A percentile compares a stretch with the other conserved stretches of the same genome.
Evolutionary conservation across 2,797 vertebrate genomes (phyloP).

Genomic region (Myotis pilosus): DNA sequence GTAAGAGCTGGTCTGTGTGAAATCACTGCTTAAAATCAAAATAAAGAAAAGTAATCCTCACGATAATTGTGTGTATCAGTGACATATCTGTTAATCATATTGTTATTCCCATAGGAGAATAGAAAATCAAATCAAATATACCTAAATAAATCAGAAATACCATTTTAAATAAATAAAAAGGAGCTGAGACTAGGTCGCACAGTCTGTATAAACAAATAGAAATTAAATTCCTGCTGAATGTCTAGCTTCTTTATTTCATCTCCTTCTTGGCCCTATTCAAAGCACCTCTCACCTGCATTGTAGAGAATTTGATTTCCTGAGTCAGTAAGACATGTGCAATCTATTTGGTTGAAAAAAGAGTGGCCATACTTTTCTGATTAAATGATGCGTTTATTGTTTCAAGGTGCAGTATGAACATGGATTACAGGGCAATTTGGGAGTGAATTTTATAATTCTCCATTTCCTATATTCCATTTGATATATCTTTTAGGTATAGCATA

Average conservation of each 20-base stretch:
- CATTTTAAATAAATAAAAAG: background rate
- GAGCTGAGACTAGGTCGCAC: background rate
- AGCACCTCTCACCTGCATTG: background rate
- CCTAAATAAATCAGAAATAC: background rate
- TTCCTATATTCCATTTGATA: background rate
- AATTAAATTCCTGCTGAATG: background rate
- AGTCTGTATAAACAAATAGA: conserved; percentile 17
- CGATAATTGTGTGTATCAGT: background rate
- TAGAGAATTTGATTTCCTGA: conserved; percentile 5
- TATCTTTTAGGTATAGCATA: conserved; percentile 20
- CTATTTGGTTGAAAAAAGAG: conserved; percentile 20
- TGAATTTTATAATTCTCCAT: background rate
- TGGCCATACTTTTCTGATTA: background rate
- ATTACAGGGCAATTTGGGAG: background rate
- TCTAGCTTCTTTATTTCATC: background rate
- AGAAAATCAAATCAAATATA: conserved; percentile 16
- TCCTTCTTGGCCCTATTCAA: background rate
- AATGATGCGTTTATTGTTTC: conserved; percentile 32
- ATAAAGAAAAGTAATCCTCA: background rate
- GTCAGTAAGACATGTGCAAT: background rate
- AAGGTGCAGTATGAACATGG: background rate
- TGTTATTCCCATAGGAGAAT: background rate
- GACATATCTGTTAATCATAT: conserved; percentile 17
- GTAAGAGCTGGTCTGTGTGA: background rate
- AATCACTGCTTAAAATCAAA: background rate